Percentiles rank a stretch among this genome's conserved stretches.
Conservation (phyloP, 2,888 invertebrate species). For the Eristalis pertinax region DNA sequence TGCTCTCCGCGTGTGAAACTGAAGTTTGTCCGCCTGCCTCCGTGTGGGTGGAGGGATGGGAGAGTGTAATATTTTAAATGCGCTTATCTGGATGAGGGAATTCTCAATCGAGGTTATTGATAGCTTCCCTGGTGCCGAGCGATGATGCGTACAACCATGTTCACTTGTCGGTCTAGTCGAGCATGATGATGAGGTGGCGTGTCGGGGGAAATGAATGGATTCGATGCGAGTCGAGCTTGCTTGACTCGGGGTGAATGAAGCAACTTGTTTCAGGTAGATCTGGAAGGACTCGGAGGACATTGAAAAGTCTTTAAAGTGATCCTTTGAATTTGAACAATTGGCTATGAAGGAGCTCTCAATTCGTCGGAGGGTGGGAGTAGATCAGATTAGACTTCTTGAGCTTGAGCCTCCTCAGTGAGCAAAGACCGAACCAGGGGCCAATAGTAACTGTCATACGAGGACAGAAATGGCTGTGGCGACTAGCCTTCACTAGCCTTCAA, state of each 20-base stretch:
- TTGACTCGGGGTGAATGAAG: neutral
- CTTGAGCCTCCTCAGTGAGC: no score
- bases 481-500: no score
- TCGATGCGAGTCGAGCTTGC: neutral
- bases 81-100: conserved; percentile 52
- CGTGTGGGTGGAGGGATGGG: conserved; percentile 1
- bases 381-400: no score
- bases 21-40: neutral
- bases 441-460: no score
- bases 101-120: conserved; percentile 56
- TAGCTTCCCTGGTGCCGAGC: conserved; percentile 30
- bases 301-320: no score
- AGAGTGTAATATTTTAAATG: conserved; percentile 68
- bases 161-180: neutral
- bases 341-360: no score
- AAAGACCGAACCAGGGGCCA: no score
- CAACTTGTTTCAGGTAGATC: no score
- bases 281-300: no score
- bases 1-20: neutral
- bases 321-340: no score
- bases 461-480: no score
- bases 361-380: no score
- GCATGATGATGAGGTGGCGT: neutral
- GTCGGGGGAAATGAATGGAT: neutral
- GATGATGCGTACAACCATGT: conserved; percentile 43